Percentiles rank a stretch among this genome's conserved stretches.
Evolutionary conservation across 1,140 invertebrate species (phyloP).

Genomic region (Archivesica marissinica): DNA sequence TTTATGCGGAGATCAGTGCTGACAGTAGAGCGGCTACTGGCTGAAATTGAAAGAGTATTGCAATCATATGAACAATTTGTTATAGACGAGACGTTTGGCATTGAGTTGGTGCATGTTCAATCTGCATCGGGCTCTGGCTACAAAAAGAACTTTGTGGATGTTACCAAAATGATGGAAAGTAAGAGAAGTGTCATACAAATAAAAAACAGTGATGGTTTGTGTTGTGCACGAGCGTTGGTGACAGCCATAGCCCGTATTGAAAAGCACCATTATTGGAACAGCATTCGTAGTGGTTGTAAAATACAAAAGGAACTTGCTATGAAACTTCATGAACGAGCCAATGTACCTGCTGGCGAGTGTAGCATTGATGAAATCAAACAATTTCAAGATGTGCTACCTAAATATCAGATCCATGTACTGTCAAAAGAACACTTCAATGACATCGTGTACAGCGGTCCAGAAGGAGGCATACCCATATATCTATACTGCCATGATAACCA

Average conservation of each 20-base stretch:
- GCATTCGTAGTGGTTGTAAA: neutral
- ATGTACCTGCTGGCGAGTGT: conserved; percentile 10
- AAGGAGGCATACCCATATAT: conserved; percentile 56
- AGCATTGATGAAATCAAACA: conserved; percentile 37
- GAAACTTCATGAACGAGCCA: conserved; percentile 38
- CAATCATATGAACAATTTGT: no score
- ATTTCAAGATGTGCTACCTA: conserved; percentile 26
- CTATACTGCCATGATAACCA: conserved; percentile 36
- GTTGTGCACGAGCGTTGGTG: conserved; percentile 50
- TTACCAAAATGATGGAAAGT: conserved; percentile 33
- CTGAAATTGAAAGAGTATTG: no score
- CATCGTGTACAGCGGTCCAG: conserved; percentile 50
- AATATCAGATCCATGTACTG: conserved; percentile 52
- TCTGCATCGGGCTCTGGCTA: no score
- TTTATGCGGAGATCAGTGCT: no score
- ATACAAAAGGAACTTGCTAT: conserved; percentile 40
- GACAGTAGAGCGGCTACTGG: no score
- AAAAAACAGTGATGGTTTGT: conserved; percentile 44
- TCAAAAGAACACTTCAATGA: conserved; percentile 62
- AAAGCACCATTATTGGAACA: conserved; percentile 18
- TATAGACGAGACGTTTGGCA: no score
- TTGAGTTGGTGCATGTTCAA: no score
- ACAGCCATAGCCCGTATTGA: conserved; percentile 25
- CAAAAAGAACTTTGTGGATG: conserved; percentile 31
- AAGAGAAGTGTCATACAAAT: conserved; percentile 55